Conservation (phyloP, 2,797 vertebrate genomes). For the Forpus xanthops region DNA sequence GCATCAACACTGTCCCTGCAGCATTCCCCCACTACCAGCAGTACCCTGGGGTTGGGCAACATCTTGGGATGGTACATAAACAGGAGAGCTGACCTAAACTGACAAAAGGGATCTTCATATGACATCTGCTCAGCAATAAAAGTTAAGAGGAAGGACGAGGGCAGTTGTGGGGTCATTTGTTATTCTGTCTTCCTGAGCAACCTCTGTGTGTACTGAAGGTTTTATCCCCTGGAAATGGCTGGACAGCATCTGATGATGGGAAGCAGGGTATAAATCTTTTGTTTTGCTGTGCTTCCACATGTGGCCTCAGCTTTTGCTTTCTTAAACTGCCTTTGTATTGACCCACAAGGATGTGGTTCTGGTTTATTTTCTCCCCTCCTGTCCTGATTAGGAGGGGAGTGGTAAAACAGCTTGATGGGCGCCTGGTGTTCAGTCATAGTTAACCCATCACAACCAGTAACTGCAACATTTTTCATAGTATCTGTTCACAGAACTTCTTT, state of each 20-base stretch:
- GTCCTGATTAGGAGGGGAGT: not conserved
- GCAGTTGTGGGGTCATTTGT: rapidly evolving
- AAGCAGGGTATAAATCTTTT: not conserved
- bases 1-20: rapidly evolving
- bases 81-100: not conserved
- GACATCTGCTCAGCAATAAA: not conserved
- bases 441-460: not conserved
- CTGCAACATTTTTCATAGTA: not conserved
- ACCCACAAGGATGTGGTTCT: not conserved
- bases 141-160: not conserved
- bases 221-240: not conserved
- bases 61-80: not conserved
- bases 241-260: not conserved
- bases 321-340: not conserved
- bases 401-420: not conserved
- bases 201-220: not conserved
- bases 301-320: not conserved
- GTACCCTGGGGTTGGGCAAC: not conserved
- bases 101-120: not conserved
- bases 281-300: not conserved
- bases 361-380: not conserved
- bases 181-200: not conserved
- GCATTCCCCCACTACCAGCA: rapidly evolving
- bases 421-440: not conserved
- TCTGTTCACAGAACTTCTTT: conserved; percentile 4